Base-by-base conservation (phyloP, 2,888 invertebrate species). In the Tubulanus polymorphus region DNA sequence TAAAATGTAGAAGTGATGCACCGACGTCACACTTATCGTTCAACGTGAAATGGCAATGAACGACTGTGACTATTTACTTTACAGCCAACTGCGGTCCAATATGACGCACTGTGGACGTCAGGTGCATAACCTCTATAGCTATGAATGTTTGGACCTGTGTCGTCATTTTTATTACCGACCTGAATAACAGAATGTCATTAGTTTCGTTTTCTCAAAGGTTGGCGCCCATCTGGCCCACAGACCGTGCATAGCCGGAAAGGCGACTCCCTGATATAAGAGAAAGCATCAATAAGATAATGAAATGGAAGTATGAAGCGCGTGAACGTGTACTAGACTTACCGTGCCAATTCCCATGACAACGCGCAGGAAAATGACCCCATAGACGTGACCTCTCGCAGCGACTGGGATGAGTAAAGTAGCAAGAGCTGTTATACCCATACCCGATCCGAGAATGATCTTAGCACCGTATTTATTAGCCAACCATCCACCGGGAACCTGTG, bases 141-240 rank as follows among this genome's bases (percentile, higher is more conserved):
- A n/a, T n/a, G n/a, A n/a, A n/a, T n/a, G n/a, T n/a, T n/a, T n/a
- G n/a, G n/a, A n/a, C n/a, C n/a, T n/a, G n/a, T n/a, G n/a, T n/a
- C n/a, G n/a, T n/a, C n/a, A n/a, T n/a, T n/a, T n/a, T n/a, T n/a
- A n/a, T n/a, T n/a, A 41, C 41, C 23, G 37, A 69, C 76, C 76
- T 48, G 69, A 60, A 52, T 67, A 69, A n/a, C 65, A 58, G 29
- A 68, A 62, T 12, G 69, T 62, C 10, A 62, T 63, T 25, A 71
- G 51, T 41, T 65, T 63, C 25, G 63, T 65, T 46, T 69, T 53
- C 53, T 79, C 79, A 57, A 69, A 66, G 0, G 72, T 61, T 1
- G 77, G 77, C 2, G 72, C 74, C 77, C 77, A 77, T 48, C 71
- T 70, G 1, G 72, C 70, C 70, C 74, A 71, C 62, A 77, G 69